Percentiles rank a stretch among this genome's conserved stretches.
phyloP scores from a whole-genome alignment of 2,113 vertebrate species.

The Alectura lathami region DNA sequence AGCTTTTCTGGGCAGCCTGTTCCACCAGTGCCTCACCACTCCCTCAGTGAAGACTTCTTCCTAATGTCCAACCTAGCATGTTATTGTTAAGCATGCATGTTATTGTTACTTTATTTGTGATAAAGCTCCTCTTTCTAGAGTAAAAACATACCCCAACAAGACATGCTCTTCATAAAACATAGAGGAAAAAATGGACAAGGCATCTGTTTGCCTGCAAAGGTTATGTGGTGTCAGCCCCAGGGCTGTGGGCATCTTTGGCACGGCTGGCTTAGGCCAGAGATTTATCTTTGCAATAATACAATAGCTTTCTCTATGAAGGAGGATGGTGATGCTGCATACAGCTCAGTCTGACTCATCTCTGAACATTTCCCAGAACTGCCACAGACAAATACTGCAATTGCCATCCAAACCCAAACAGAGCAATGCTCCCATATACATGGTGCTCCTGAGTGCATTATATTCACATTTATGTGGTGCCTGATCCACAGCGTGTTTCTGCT shows the following conservation, averaged over 20 bases:
- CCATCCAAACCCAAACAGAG: accelerated
- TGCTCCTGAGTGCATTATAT: neutral
- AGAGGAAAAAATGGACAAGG: neutral
- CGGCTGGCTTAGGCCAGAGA: accelerated
- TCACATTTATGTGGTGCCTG: no score
- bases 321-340: neutral
- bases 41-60: no score
- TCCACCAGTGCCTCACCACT: no score
- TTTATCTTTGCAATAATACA: neutral
- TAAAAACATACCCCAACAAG: neutral
- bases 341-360: neutral
- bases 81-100: no score
- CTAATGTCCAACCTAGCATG: no score
- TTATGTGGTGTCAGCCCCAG: neutral
- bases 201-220: neutral
- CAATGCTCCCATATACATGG: neutral
- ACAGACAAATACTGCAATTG: neutral
- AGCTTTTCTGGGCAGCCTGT: no score
- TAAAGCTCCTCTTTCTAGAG: neutral
- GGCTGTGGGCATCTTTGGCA: no score
- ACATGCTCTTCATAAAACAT: neutral
- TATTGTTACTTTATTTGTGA: neutral
- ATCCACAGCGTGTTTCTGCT: neutral
- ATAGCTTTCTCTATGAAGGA: accelerated
- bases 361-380: neutral